Evolutionary conservation across 2,888 invertebrate genomes (phyloP), one percentile per base, ranked within the genome.

Genomic region (Crocallis elinguaria): DNA sequence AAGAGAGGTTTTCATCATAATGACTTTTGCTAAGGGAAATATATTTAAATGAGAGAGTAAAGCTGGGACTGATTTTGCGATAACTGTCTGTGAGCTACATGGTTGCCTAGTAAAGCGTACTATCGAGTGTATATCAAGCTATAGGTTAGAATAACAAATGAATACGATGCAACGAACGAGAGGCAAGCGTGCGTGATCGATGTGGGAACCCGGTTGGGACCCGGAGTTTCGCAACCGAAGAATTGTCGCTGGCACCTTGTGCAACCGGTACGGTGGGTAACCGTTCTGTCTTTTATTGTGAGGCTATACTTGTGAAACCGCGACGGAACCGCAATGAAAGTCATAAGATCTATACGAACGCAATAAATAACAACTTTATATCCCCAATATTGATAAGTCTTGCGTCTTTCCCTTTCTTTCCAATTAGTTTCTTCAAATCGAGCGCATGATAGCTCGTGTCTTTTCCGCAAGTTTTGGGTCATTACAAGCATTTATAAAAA

Each of bases 211-310:
- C 62, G 65, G 64, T 60, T 50, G 62, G 62, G 60, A 63, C 57
- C 53, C 51, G 54, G 45, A 48, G 71, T 84, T 82, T 82, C 77
- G 76, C 78, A 84, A 84, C 71, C 60, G 65, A 74, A 70, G 77
- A 76, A 80, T 67, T 73, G 74, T 72, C 74, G 70, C 66, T 69
- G 76, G 65, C 65, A 70, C 61, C 79, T 82, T 82, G 76, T 73
- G 77, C 75, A 81, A 82, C 71, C 70, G 69, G 67, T 71, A 69
- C 46, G 42, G 53, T 46, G 66, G 68, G 69, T 69, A 69, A 70
- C 68, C 59, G 66, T 68, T 62, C 64, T 58, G 63, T 60, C 59
- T 67, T 68, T 73, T 73, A 73, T 73, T 73, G 68, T 78, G 53
- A 57, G 62, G 37, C 55, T 60, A 52, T 50, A 60, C 57, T 72